Evolutionary conservation across 2,113 vertebrate genomes (phyloP).

Genomic region (Cheirogaleus medius): DNA sequence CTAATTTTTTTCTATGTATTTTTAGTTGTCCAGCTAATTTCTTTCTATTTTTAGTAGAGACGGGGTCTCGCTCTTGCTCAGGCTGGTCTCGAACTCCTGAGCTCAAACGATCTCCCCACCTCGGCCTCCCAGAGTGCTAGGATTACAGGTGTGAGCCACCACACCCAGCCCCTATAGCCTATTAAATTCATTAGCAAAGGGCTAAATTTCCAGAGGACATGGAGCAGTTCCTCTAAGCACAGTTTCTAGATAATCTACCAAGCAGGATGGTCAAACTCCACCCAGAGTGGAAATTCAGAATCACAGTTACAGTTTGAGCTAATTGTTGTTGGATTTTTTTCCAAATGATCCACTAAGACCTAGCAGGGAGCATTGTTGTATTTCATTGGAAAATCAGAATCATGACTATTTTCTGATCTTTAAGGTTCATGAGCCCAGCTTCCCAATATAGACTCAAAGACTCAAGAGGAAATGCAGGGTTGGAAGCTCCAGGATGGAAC

Average conservation of each 20-base stretch:
- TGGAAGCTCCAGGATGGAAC: background rate
- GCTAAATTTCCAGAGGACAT: background rate
- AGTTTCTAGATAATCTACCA: background rate
- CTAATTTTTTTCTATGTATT: too few species aligned
- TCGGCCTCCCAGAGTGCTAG: too few species aligned
- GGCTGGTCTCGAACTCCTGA: too few species aligned
- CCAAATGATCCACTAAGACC: background rate
- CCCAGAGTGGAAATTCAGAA: conserved; percentile 26
- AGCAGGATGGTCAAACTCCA: background rate
- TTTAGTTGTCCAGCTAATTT: too few species aligned
- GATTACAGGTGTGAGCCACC: too few species aligned
- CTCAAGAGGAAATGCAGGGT: background rate
- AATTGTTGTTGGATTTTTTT: conserved; percentile 5
- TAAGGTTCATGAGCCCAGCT: background rate
- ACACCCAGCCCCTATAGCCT: background rate
- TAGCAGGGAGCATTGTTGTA: background rate
- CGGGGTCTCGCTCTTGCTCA: too few species aligned
- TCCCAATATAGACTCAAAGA: background rate
- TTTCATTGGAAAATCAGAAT: conserved; percentile 18
- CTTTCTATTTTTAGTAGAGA: too few species aligned
- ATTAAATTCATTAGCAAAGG: background rate
- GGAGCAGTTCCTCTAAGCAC: background rate
- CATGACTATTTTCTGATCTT: background rate
- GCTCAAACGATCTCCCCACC: too few species aligned
- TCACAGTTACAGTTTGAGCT: background rate